Evolutionary conservation across 2,113 vertebrate species (phyloP).

Genomic region (Silurus asotus): DNA sequence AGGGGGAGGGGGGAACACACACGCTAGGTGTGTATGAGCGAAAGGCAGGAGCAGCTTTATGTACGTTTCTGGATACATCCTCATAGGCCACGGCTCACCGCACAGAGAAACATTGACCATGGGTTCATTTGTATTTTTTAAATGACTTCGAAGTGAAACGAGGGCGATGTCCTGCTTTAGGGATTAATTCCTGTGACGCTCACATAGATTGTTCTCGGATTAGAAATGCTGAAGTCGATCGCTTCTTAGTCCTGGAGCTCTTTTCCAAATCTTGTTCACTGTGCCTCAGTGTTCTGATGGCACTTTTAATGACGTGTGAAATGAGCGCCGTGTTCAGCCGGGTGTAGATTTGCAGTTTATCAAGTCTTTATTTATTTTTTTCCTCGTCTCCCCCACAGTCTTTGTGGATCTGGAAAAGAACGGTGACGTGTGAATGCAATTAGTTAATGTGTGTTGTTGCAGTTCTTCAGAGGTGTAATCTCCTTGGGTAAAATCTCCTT

Average conservation of each 20-base stretch:
- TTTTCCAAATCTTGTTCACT: neutral
- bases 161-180: neutral
- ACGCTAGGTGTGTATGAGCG: neutral
- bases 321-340: neutral
- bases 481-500: conserved; percentile 66
- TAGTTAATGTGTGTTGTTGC: conserved; percentile 28
- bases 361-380: too few relatives aligned
- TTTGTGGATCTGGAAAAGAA: neutral
- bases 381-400: neutral
- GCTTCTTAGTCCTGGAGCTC: neutral
- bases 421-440: neutral
- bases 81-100: neutral
- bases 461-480: conserved; percentile 57
- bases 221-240: neutral
- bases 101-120: neutral
- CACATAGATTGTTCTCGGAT: neutral
- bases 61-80: conserved; percentile 5
- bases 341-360: neutral
- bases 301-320: neutral
- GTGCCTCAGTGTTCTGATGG: neutral
- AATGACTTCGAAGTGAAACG: neutral
- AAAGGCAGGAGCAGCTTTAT: neutral
- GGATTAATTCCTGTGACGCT: neutral
- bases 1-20: neutral
- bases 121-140: neutral